Evolutionary conservation across 2,113 vertebrate genomes (phyloP), one percentile per base, ranked within the genome.

Genomic region (Sander lucioperca): DNA sequence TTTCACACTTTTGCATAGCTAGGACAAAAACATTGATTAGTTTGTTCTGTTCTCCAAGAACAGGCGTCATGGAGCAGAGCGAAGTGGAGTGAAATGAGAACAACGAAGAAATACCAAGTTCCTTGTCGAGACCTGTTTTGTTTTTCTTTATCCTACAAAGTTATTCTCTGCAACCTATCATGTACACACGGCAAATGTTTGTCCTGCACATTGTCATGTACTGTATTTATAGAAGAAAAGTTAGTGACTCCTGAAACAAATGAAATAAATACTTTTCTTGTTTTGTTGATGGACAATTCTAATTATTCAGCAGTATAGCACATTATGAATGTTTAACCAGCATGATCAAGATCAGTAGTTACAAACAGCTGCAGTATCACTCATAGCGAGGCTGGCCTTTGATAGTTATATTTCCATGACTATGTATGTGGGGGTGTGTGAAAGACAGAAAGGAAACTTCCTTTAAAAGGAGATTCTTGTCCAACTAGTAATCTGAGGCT

Each of bases 211-310:
- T 74, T 64, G 19, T 69, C 61, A 47, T 67, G 33, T 39, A 51
- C 33, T 67, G 30, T 92, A 94, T 94, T 93, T 92, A 93, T 91
- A 89, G 27, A 86, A 76, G 56, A 67, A 78, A 36, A 48, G 71
- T 43, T 3, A 47, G 5, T 66, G 69, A 30, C 8, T 48, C 15
- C 18, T 48, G 50, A 71, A 79, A 64, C 53, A 71, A 71, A 58
- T 83, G n/a, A 54, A 91, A 86, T 90, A 82, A 88, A 86, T 19
- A 30, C 19, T 74, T 87, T 66, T 82, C 59, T 57, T 72, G 69
- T 74, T 78, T 82, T 74, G 36, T 81, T 74, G n/a, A 72, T 21
- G 2, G 25, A 59, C 51, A 82, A 3, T 62, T 79, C n/a, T 73
- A 48, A 77, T 77, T 77, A 54, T 15, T 63, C 12, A 75, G 36